A percentile compares a stretch with the other conserved stretches of the same genome.
Evolutionary conservation across 2,888 invertebrate genomes (phyloP).

Genomic region (Brachynemurus nebulosus): DNA sequence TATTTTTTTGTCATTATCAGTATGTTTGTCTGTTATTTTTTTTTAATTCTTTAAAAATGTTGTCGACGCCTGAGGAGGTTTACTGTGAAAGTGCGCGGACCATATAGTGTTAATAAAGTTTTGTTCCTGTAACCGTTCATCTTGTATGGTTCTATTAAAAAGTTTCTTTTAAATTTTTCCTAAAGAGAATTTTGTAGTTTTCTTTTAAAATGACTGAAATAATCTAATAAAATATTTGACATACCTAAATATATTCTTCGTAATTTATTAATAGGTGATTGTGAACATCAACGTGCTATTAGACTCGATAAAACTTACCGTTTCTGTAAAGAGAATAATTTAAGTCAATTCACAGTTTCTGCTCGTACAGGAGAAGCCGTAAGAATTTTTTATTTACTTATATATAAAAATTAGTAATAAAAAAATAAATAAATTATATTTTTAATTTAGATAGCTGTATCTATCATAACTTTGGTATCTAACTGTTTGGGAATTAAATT

Average conservation of each 20-base stretch:
- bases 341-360: slow-evolving; percentile 48
- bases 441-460: slow-evolving; percentile 41
- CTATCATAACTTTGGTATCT: slow-evolving; percentile 57
- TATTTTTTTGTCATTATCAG: no score
- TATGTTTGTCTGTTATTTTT: no score
- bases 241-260: neutral
- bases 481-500: slow-evolving; percentile 49
- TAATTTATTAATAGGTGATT: slow-evolving; percentile 32
- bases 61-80: no score
- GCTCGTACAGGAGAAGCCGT: slow-evolving; percentile 63
- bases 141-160: no score
- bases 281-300: slow-evolving; percentile 59
- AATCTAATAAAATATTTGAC: neutral
- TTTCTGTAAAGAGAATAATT: slow-evolving; percentile 46
- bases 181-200: no score
- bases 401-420: neutral
- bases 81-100: no score
- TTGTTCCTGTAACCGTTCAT: no score
- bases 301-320: slow-evolving; percentile 47
- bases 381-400: slow-evolving; percentile 19
- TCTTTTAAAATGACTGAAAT: no score
- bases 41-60: no score
- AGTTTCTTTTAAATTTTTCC: no score
- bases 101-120: no score
- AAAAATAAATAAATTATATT: neutral